phyloP scores from a whole-genome alignment of 2,797 vertebrate genomes.

The Poeciliopsis paucimaculata region DNA sequence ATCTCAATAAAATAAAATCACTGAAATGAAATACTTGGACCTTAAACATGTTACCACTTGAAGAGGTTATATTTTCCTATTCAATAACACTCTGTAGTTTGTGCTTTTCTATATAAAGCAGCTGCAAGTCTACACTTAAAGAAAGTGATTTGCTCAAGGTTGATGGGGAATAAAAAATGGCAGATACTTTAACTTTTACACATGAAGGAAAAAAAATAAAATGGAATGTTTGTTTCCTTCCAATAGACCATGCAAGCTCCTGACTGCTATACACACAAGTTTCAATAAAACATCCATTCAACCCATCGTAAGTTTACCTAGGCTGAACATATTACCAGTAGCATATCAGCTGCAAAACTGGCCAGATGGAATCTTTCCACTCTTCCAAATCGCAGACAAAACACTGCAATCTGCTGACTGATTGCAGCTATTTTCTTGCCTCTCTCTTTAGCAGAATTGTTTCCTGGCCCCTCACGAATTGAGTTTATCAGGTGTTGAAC shows the following conservation, averaged over 20 bases:
- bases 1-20: conserved; percentile 1
- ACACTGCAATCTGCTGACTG: conserved; percentile 72
- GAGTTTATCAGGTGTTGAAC: conserved; percentile 71
- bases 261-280: conserved; percentile 53
- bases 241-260: conserved; percentile 52
- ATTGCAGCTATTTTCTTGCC: conserved; percentile 73
- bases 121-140: conserved; percentile 6
- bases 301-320: conserved; percentile 64
- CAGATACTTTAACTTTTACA: conserved; percentile 31
- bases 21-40: conserved; percentile 13
- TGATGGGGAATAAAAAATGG: conserved; percentile 4
- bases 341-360: conserved; percentile 61
- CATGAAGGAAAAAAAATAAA: conserved; percentile 30
- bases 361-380: conserved; percentile 73
- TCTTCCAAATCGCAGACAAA: conserved; percentile 73
- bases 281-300: conserved; percentile 64
- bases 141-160: conserved; percentile 1
- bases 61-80: background rate
- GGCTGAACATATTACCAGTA: conserved; percentile 69
- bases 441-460: conserved; percentile 71
- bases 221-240: conserved; percentile 58
- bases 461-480: conserved; percentile 66
- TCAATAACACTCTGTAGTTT: conserved; percentile 7
- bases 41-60: background rate
- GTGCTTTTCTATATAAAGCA: conserved; percentile 1